Evolutionary conservation across 2,113 vertebrate species (phyloP), one percentile per base, ranked within the genome.

Genomic region (Corvus hawaiiensis): DNA sequence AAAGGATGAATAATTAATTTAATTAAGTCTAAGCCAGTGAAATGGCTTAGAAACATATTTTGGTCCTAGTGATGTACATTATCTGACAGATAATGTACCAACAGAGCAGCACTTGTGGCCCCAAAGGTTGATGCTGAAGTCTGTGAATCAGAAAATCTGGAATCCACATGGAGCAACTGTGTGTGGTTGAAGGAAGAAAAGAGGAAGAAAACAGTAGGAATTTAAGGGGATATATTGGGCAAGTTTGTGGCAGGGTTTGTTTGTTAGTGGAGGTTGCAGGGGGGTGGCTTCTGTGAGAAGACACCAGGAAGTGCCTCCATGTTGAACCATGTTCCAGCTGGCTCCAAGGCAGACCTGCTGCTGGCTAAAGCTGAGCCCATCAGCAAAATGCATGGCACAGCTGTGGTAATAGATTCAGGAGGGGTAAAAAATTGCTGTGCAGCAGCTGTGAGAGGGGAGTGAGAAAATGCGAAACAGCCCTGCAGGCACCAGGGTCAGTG

Each of bases 281-380:
- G 7, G 2, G 6, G 2, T 77, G 85, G 10, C 55, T 81, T 81
- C 56, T 59, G 37, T 37, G 48, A 67, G 80, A 72, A 41, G 37
- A 44, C 33, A 61, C 7, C n/a, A 37, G 32, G n/a, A 84, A 3
- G 24, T 93, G 26, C 35, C 14, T 64, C 27, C 13, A 1, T 33
- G 16, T 58, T 4, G 3, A 23, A 27, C 8, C 32, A 28, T 46
- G 28, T 61, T 76, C 72, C 35, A 58, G 9, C 56, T 4, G 4
- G 28, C 32, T 72, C 32, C 28, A 28, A 44, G 63, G 44, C 1
- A 6, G 48, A 48, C 28, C 8, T 0, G 0, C 35, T 0, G 1
- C 63, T 81, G 73, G 26, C 68, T 55, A 37, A 84, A 66, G 13
- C 30, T 48, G 33, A 59, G 52, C 33, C 28, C 33, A 20, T 43